Evolutionary conservation across 35 echinoderm and acorn worm genomes (phyloP).

Genomic region (Stichopus chloronotus): DNA sequence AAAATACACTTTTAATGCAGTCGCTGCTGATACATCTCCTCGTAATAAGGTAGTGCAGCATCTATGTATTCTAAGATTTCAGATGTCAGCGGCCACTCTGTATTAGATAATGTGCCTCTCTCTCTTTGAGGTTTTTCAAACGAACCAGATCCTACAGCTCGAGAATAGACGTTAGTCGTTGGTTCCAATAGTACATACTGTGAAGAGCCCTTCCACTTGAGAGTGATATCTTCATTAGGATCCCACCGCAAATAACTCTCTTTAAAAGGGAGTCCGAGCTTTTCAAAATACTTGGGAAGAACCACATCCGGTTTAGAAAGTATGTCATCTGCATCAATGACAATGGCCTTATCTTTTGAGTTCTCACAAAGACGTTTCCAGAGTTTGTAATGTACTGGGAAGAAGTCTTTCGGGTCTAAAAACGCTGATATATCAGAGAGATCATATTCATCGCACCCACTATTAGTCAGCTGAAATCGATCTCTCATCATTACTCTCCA

Average conservation of each 20-base stretch:
- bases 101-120: constrained; percentile 8
- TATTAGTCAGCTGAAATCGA: too few species aligned
- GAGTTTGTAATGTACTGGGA: neutral
- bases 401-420: neutral
- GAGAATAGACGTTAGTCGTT: neutral
- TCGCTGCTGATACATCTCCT: constrained; percentile 6
- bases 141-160: neutral
- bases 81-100: constrained; percentile 11
- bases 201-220: constrained; percentile 35
- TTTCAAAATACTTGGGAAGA: constrained; percentile 21
- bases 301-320: neutral
- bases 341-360: neutral
- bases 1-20: neutral
- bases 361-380: constrained; percentile 12
- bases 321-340: constrained; percentile 18
- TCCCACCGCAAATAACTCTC: constrained; percentile 39
- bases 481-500: neutral
- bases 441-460: neutral
- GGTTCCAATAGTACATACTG: constrained; percentile 33
- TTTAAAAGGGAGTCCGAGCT: constrained; percentile 31
- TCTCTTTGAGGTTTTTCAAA: neutral
- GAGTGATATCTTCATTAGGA: neutral
- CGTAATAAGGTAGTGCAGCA: constrained; percentile 32
- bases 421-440: neutral
- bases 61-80: constrained; percentile 5